phyloP scores from a whole-genome alignment of 2,113 vertebrate species.

The Oceanodroma tethys region DNA sequence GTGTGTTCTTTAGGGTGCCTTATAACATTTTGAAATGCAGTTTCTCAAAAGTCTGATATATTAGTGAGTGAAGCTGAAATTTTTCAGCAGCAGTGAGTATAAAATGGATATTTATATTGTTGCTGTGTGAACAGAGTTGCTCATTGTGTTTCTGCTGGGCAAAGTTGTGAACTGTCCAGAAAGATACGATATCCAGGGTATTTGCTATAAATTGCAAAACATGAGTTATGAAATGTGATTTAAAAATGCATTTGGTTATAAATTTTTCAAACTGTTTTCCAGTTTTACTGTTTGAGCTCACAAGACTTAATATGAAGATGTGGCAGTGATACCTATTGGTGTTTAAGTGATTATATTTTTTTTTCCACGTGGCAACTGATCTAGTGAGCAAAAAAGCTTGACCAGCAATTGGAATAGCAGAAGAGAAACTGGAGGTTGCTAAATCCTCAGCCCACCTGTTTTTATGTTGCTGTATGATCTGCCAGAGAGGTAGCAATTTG shows the following conservation, averaged over 20 bases:
- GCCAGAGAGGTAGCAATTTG: background rate
- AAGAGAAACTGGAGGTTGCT: background rate
- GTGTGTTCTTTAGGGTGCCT: rapidly evolving
- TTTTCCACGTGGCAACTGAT: background rate
- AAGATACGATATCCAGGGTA: background rate
- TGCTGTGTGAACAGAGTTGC: background rate
- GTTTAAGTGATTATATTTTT: background rate
- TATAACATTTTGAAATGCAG: background rate
- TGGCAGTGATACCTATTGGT: background rate
- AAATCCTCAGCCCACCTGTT: background rate
- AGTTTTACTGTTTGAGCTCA: background rate
- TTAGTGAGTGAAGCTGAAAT: background rate
- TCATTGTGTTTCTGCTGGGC: background rate
- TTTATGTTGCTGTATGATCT: background rate
- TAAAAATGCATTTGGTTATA: background rate
- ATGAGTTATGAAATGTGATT: background rate
- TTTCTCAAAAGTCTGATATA: background rate
- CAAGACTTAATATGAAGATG: background rate
- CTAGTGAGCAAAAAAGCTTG: background rate
- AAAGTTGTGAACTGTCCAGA: background rate
- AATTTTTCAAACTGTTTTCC: background rate
- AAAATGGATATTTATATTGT: rapidly evolving
- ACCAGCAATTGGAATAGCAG: background rate
- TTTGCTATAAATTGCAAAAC: background rate
- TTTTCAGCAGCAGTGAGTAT: background rate